Evolutionary conservation across 2,797 vertebrate genomes (phyloP).

Genomic region (Sciaenops ocellatus): DNA sequence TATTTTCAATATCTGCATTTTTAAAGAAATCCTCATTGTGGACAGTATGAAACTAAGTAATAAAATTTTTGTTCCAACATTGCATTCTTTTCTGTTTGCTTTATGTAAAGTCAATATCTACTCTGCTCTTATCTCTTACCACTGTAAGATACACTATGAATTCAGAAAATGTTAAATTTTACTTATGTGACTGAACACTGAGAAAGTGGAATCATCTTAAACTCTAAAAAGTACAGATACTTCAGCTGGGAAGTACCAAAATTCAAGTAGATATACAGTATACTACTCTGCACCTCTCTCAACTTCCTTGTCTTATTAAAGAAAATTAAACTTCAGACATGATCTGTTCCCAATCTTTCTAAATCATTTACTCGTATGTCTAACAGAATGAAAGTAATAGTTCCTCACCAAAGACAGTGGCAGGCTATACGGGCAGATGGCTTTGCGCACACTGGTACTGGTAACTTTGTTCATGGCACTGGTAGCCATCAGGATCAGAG

Average conservation of each 20-base stretch:
- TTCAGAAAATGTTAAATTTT: not conserved
- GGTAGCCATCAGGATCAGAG: constrained; percentile 76
- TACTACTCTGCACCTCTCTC: not conserved
- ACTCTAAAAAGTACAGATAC: not conserved
- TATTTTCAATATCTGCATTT: constrained; percentile 44
- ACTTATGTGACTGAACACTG: not conserved
- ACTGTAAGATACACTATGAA: not conserved
- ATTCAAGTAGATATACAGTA: not conserved
- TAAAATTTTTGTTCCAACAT: not conserved
- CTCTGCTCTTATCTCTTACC: constrained; percentile 5
- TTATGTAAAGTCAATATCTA: constrained; percentile 22
- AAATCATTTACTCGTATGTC: no score
- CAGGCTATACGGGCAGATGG: constrained; percentile 76
- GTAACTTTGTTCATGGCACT: constrained; percentile 72
- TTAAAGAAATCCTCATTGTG: constrained; percentile 34
- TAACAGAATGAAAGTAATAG: constrained; percentile 3
- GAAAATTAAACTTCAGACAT: not conserved
- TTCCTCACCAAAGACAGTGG: constrained; percentile 85
- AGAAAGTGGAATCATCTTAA: not conserved
- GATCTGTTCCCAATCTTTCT: not conserved
- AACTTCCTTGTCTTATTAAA: not conserved
- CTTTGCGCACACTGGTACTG: not conserved
- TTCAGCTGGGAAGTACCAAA: constrained; percentile 5
- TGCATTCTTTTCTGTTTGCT: constrained; percentile 45
- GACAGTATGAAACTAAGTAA: constrained; percentile 14